Conservation (phyloP, 2,888 invertebrate species). For the Prosopocoilus inquinatus region DNA sequence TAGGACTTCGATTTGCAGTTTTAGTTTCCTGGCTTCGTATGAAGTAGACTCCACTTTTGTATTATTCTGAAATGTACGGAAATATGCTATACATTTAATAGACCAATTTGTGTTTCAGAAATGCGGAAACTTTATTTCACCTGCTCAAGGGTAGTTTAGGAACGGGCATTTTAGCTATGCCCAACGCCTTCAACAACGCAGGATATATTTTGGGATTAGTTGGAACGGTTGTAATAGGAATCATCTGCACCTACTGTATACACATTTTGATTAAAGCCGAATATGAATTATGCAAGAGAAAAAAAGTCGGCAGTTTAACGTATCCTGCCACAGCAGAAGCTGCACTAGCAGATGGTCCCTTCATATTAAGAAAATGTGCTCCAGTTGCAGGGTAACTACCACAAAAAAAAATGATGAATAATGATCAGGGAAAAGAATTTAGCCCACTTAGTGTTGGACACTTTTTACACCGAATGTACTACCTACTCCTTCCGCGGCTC, state of each 20-base stretch:
- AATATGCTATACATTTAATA: too few species aligned
- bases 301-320: constrained; percentile 58
- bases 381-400: constrained; percentile 65
- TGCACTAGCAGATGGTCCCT: constrained; percentile 75
- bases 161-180: constrained; percentile 90
- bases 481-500: too few species aligned
- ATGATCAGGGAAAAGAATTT: too few species aligned
- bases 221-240: constrained; percentile 80
- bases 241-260: constrained; percentile 92
- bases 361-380: constrained; percentile 61
- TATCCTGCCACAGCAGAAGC: constrained; percentile 81
- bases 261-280: constrained; percentile 76
- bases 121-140: constrained; percentile 78
- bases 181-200: constrained; percentile 79
- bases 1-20: too few species aligned
- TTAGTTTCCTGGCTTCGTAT: too few species aligned
- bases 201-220: constrained; percentile 78
- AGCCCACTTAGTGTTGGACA: too few species aligned
- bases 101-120: constrained; percentile 54
- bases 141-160: constrained; percentile 87
- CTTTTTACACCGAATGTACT: too few species aligned
- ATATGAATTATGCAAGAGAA: constrained; percentile 61
- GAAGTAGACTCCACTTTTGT: too few species aligned
- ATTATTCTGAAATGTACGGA: too few species aligned
- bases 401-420: neutral